phyloP scores from a whole-genome alignment of 1,140 invertebrate genomes.

The Adoxophyes honmai region DNA sequence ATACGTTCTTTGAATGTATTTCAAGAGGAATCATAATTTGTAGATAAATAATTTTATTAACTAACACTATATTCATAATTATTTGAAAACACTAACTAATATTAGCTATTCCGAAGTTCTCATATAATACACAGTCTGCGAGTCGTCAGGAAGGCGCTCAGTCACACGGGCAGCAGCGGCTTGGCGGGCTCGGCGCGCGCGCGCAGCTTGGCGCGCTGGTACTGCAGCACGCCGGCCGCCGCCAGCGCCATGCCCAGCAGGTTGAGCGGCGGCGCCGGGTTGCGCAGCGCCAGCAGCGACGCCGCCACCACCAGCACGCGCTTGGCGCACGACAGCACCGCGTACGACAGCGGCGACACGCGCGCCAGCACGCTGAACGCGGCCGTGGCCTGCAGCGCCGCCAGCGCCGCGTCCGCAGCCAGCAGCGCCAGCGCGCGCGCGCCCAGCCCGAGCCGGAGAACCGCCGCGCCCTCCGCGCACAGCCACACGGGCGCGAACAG shows the following conservation, averaged over 20 bases:
- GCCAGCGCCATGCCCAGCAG: slow-evolving; percentile 94
- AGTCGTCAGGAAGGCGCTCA: no score
- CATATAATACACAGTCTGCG: no score
- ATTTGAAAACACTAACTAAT: no score
- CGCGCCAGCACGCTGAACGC: slow-evolving; percentile 95
- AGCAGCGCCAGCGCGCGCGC: slow-evolving; percentile 78
- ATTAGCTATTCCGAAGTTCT: no score
- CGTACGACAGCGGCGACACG: slow-evolving; percentile 95
- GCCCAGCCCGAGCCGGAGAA: slow-evolving; percentile 32
- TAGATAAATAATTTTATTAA: no score
- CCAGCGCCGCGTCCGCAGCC: slow-evolving; percentile 90
- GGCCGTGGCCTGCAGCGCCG: slow-evolving; percentile 96
- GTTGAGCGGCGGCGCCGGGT: slow-evolving; percentile 94
- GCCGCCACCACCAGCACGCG: slow-evolving; percentile 94
- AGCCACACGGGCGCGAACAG: slow-evolving; percentile 24
- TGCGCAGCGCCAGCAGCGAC: slow-evolving; percentile 92
- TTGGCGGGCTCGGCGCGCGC: slow-evolving; percentile 8
- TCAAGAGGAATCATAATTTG: no score
- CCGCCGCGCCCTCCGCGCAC: slow-evolving; percentile 19
- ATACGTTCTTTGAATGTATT: no score
- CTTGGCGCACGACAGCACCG: slow-evolving; percentile 97
- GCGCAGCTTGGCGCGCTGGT: slow-evolving; percentile 80
- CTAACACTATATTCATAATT: no score
- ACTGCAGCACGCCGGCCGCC: slow-evolving; percentile 92
- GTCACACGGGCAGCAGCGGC: slow-evolving; percentile 46